Percentiles rank a stretch among this genome's conserved stretches.
These are phyloP conservation scores for Hylomyscus alleni DNA, from an alignment of 2,797 vertebrate species.

Conservation along the genomic window DNA sequence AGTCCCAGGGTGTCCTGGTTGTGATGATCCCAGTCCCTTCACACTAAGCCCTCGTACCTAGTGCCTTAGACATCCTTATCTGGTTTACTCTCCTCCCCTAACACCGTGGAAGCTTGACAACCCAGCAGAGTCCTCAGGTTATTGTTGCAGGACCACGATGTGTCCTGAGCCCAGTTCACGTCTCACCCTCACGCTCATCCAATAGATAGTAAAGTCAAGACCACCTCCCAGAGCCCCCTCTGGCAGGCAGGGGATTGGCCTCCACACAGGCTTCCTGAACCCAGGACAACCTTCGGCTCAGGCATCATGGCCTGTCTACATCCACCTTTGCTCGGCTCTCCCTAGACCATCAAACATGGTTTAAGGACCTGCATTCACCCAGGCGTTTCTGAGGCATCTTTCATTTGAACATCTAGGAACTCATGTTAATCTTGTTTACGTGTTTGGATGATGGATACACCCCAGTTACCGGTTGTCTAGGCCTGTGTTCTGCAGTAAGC, in stretches of 20 bases:
- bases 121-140: not conserved
- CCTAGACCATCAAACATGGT: not conserved
- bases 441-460: not conserved
- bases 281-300: not conserved
- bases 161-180: not conserved
- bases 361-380: not conserved
- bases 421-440: not conserved
- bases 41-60: not conserved
- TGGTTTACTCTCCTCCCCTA: not conserved
- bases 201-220: not conserved
- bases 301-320: not conserved
- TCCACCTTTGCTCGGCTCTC: not conserved
- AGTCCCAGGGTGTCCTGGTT: not conserved
- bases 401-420: not conserved
- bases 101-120: not conserved
- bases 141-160: no score
- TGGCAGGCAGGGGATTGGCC: not conserved
- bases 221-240: accelerated
- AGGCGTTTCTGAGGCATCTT: not conserved
- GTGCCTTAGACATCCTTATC: not conserved
- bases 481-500: not conserved
- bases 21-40: not conserved
- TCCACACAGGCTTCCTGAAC: not conserved
- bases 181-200: not conserved
- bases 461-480: not conserved